Conservation (phyloP, 2,113 vertebrate genomes). For the Asarcornis scutulata region DNA sequence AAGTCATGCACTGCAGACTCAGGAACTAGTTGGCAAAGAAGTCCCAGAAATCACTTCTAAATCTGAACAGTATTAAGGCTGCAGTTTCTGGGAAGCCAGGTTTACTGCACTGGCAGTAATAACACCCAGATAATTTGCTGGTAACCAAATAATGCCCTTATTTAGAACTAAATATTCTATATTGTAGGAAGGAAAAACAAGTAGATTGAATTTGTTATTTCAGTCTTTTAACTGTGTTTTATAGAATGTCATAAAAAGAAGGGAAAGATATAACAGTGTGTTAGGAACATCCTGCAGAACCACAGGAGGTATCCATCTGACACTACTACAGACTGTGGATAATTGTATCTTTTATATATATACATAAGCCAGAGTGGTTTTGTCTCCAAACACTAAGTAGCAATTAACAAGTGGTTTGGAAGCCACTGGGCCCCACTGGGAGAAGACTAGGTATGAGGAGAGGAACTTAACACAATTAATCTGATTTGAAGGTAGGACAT, state of each 20-base stretch:
- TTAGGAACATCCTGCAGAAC: neutral
- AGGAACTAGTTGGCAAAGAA: neutral
- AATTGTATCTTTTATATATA: neutral
- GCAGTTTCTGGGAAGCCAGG: neutral
- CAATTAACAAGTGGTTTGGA: neutral
- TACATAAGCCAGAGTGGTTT: neutral
- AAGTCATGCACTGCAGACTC: neutral
- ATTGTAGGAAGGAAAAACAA: neutral
- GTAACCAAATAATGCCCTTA: neutral
- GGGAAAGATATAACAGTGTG: neutral
- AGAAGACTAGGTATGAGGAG: neutral
- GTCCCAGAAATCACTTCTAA: neutral
- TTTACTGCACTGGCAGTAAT: neutral
- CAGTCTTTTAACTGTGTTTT: neutral
- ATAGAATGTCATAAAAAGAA: neutral
- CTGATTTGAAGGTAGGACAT: neutral
- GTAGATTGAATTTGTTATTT: neutral
- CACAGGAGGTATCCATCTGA: neutral
- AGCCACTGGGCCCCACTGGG: neutral
- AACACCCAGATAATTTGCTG: neutral
- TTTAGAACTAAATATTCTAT: neutral
- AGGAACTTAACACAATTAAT: neutral
- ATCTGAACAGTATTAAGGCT: neutral
- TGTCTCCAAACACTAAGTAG: neutral
- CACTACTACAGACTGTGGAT: neutral